Percentiles rank a stretch among this genome's conserved stretches.
Conservation (phyloP, 2,113 vertebrate species). For the Mirounga angustirostris region DNA sequence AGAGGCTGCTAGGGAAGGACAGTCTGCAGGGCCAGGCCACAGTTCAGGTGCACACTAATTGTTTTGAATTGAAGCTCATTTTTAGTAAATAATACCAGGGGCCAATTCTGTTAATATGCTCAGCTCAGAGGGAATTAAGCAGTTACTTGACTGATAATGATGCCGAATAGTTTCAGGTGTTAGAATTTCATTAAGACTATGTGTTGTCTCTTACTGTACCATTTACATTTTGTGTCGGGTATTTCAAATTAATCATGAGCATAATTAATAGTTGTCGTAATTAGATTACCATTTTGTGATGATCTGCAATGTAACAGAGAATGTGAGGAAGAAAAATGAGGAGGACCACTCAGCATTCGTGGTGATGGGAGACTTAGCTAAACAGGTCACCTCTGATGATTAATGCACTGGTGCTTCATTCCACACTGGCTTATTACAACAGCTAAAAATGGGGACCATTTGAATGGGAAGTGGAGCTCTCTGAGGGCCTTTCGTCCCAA, state of each 20-base stretch:
- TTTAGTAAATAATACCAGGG: slow-evolving; percentile 19
- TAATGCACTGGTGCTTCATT: neutral
- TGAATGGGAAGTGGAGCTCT: neutral
- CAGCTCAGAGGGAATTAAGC: slow-evolving; percentile 50
- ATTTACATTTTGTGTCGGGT: slow-evolving; percentile 68
- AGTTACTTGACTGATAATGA: slow-evolving; percentile 57
- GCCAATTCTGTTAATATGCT: slow-evolving; percentile 20
- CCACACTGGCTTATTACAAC: neutral
- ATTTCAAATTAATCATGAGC: slow-evolving; percentile 75
- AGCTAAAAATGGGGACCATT: neutral
- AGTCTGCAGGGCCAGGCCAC: neutral
- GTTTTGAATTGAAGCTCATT: slow-evolving; percentile 27
- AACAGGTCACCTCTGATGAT: neutral
- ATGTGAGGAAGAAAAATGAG: slow-evolving; percentile 10
- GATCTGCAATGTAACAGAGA: slow-evolving; percentile 9
- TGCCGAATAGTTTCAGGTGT: slow-evolving; percentile 72
- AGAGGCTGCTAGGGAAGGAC: neutral
- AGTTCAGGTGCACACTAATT: neutral
- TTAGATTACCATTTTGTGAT: slow-evolving; percentile 72
- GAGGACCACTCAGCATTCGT: neutral
- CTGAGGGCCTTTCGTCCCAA: neutral
- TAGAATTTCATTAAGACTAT: slow-evolving; percentile 70
- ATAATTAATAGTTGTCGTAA: slow-evolving; percentile 78
- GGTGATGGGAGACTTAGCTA: neutral
- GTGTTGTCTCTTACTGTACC: slow-evolving; percentile 38